phyloP scores from a whole-genome alignment of 92 coral and sea anemone genomes.

The Porites rus region DNA sequence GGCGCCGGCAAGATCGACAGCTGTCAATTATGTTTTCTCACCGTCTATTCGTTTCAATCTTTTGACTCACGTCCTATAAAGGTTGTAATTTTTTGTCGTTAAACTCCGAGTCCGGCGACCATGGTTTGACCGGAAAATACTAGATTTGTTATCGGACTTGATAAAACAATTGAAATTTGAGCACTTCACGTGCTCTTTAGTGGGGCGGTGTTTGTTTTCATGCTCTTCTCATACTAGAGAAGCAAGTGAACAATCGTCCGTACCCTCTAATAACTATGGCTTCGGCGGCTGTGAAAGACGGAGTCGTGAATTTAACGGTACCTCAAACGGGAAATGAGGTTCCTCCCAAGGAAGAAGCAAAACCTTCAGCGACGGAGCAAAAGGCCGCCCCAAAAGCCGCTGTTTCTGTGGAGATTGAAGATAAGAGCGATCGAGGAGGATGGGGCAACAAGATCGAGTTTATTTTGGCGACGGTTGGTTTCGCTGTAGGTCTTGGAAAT shows the following conservation, averaged over 20 bases:
- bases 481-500: conserved; percentile 93
- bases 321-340: neutral
- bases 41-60: neutral
- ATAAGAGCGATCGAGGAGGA: conserved; percentile 56
- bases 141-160: neutral
- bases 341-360: conserved; percentile 19
- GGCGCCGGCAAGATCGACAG: conserved; percentile 31
- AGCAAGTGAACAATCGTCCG: conserved; percentile 1
- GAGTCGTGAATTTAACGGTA: conserved; percentile 12
- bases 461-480: conserved; percentile 85
- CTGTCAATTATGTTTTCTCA: conserved; percentile 28
- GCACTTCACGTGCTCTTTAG: conserved; percentile 26
- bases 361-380: conserved; percentile 18
- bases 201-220: conserved; percentile 39
- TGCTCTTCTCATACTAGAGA: neutral
- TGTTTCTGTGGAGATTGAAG: conserved; percentile 10
- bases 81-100: no score
- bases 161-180: conserved; percentile 21
- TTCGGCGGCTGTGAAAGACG: conserved; percentile 18
- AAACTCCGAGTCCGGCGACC: no score
- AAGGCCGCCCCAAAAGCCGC: conserved; percentile 21
- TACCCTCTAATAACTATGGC: conserved; percentile 11
- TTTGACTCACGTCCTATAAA: no score
- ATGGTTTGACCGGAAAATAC: neutral
- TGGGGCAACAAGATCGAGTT: conserved; percentile 88